Evolutionary conservation across 2,113 vertebrate genomes (phyloP).

Genomic region (Dipodomys merriami): DNA sequence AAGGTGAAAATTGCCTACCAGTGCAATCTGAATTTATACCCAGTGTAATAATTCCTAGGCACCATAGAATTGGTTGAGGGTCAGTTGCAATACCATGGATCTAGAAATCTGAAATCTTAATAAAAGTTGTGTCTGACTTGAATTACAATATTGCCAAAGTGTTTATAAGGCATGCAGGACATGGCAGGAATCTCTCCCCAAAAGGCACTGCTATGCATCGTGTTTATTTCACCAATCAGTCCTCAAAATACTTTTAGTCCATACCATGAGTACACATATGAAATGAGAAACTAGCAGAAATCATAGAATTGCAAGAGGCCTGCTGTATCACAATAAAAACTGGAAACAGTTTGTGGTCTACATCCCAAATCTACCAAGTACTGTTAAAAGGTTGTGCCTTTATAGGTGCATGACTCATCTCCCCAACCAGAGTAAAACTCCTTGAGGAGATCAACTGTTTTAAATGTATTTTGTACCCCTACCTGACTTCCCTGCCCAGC

Average conservation of each 20-base stretch:
- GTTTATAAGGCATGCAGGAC: constrained; percentile 35
- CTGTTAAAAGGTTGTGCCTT: background rate
- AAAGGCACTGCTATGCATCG: constrained; percentile 54
- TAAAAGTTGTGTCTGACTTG: background rate
- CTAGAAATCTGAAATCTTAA: constrained; percentile 29
- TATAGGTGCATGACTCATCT: background rate
- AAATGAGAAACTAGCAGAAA: constrained; percentile 53
- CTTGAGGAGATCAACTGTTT: background rate
- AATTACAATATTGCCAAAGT: constrained; percentile 32
- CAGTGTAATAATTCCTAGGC: background rate
- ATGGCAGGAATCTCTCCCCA: constrained; percentile 43
- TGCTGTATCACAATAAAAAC: constrained; percentile 6
- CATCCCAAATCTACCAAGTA: background rate
- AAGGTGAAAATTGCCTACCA: background rate
- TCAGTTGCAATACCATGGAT: background rate
- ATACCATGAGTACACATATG: background rate
- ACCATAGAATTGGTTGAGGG: background rate
- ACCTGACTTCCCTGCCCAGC: background rate
- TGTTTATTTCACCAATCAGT: constrained; percentile 58
- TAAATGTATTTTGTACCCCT: background rate
- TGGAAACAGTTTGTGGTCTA: constrained; percentile 20
- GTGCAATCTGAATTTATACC: background rate
- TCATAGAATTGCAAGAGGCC: background rate
- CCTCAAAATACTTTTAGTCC: constrained; percentile 32
- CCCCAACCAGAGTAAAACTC: background rate